Percentiles rank a stretch among this genome's conserved stretches.
Conservation (phyloP, 2,888 invertebrate species). For the Drosophila peninsularis region DNA sequence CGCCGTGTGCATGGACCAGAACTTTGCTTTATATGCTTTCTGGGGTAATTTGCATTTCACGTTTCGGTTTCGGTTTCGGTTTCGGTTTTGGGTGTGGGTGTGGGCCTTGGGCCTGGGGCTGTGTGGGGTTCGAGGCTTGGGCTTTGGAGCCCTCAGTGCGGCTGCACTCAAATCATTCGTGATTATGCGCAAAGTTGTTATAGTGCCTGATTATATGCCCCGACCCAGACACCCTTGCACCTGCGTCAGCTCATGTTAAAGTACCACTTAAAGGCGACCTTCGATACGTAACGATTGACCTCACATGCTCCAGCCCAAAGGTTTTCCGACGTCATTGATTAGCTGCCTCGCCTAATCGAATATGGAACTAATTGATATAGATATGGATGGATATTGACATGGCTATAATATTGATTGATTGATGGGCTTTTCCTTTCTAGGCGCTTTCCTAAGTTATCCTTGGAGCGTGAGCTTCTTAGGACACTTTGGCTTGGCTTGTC, state of each 20-base stretch:
- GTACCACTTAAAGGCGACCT: constrained; percentile 28
- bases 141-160: constrained; percentile 29
- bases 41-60: constrained; percentile 63
- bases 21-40: constrained; percentile 42
- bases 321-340: neutral
- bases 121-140: too few relatives aligned
- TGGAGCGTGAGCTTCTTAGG: too few relatives aligned
- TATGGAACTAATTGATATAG: neutral
- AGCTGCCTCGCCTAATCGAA: neutral
- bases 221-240: neutral
- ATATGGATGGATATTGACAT: neutral
- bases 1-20: constrained; percentile 1
- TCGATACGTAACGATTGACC: constrained; percentile 18
- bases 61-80: constrained; percentile 41
- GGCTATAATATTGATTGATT: neutral
- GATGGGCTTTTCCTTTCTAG: neutral
- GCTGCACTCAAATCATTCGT: constrained; percentile 67
- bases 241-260: constrained; percentile 17
- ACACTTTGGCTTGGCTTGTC: too few relatives aligned
- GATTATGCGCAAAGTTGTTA: constrained; percentile 73
- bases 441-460: too few relatives aligned
- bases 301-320: neutral
- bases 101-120: neutral
- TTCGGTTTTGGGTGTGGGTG: constrained; percentile 1
- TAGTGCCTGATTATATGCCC: constrained; percentile 58